Conservation (phyloP, 2,888 invertebrate genomes). For the Temnothorax rugatulus region DNA sequence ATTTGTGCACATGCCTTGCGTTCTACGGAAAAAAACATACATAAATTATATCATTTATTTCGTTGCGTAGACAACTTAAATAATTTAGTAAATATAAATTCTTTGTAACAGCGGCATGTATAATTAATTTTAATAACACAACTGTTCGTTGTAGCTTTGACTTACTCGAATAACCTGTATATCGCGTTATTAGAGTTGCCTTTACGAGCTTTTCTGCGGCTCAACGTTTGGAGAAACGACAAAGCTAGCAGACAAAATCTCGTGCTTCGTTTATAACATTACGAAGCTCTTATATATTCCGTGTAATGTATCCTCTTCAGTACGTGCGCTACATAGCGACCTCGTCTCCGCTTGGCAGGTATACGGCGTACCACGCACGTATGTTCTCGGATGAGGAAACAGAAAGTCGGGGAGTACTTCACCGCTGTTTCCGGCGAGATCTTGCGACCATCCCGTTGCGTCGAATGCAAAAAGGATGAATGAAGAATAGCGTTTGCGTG, state of each 20-base stretch:
- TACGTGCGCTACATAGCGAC: constrained; percentile 32
- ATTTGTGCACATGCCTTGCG: background rate
- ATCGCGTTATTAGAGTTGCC: background rate
- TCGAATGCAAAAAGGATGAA: constrained; percentile 73
- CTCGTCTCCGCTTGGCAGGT: constrained; percentile 25
- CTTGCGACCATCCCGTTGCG: constrained; percentile 35
- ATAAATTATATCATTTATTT: background rate
- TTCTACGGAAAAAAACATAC: background rate
- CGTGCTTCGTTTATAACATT: constrained; percentile 41
- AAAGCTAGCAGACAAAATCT: constrained; percentile 36
- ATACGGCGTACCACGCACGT: constrained; percentile 24
- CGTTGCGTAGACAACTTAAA: background rate
- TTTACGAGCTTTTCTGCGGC: background rate
- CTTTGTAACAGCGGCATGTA: background rate
- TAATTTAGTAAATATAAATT: background rate
- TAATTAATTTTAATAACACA: constrained; percentile 2
- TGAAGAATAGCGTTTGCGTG: constrained; percentile 72
- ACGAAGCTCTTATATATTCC: constrained; percentile 36
- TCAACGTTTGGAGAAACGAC: background rate
- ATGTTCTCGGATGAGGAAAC: constrained; percentile 66
- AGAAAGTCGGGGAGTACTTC: constrained; percentile 74
- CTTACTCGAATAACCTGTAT: background rate
- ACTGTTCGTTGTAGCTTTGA: background rate
- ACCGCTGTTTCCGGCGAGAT: constrained; percentile 65
- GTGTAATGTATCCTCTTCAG: constrained; percentile 44